A percentile compares a stretch with the other conserved stretches of the same genome.
Conservation (phyloP, 1,140 invertebrate species). For the Listronotus bonariensis region DNA sequence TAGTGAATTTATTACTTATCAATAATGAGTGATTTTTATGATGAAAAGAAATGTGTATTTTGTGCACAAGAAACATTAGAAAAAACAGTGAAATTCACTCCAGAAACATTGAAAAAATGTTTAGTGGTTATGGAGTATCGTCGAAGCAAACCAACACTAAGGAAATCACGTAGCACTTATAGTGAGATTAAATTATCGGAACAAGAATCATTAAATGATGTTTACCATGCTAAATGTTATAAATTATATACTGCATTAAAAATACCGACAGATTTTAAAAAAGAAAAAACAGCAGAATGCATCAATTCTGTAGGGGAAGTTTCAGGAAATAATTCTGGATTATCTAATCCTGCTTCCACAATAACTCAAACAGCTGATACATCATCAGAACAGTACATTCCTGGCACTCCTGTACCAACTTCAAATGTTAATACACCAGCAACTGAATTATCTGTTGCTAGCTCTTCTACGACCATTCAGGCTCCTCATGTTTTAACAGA, state of each 20-base stretch:
- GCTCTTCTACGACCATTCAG: not conserved
- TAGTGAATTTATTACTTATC: too few relatives aligned
- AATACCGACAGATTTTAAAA: too few relatives aligned
- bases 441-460: conserved; percentile 16
- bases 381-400: conserved; percentile 14
- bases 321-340: too few relatives aligned
- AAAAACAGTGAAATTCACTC: conserved; percentile 12
- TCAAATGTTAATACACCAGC: conserved; percentile 25
- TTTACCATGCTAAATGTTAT: conserved; percentile 24
- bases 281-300: conserved; percentile 15
- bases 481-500: not conserved
- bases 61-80: conserved; percentile 14
- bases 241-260: conserved; percentile 26
- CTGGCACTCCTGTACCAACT: conserved; percentile 15
- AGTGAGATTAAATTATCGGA: conserved; percentile 11
- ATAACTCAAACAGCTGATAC: conserved; percentile 23
- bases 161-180: conserved; percentile 18
- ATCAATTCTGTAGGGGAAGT: too few relatives aligned
- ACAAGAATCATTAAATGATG: conserved; percentile 19
- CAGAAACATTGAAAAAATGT: conserved; percentile 27
- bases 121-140: conserved; percentile 25
- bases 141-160: conserved; percentile 9
- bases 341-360: not conserved
- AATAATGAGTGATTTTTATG: conserved; percentile 7
- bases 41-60: conserved; percentile 21